Conservation (phyloP, 1,140 invertebrate genomes). For the Orchesella cincta region DNA sequence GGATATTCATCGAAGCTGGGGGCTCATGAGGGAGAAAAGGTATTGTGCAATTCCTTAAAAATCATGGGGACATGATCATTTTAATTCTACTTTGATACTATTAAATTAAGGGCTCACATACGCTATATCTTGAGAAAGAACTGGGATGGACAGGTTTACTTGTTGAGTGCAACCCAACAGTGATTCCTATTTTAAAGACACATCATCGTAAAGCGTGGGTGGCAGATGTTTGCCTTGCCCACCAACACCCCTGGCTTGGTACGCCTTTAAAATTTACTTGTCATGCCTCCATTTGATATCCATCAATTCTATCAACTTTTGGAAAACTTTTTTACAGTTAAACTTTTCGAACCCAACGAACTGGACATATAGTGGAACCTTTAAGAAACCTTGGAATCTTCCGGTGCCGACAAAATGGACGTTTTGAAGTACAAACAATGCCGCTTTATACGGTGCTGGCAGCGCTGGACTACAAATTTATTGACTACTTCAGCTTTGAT, state of each 20-base stretch:
- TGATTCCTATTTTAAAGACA: neutral
- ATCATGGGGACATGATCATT: neutral
- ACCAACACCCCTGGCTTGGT: constrained; percentile 28
- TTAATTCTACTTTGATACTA: too few relatives aligned
- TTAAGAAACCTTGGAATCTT: constrained; percentile 6
- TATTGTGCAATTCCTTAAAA: too few relatives aligned
- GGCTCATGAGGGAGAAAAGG: too few relatives aligned
- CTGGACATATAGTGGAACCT: constrained; percentile 4
- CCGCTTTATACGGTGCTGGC: neutral
- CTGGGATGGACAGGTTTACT: neutral
- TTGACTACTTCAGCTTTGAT: constrained; percentile 14
- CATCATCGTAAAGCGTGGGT: neutral
- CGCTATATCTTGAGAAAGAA: neutral
- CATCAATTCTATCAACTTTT: too few relatives aligned
- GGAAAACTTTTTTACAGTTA: neutral
- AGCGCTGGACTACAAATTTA: neutral
- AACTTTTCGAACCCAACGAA: constrained; percentile 9
- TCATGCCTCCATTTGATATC: too few relatives aligned
- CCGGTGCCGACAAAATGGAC: neutral
- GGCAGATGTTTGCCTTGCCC: neutral
- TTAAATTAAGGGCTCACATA: too few relatives aligned
- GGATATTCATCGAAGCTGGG: too few relatives aligned
- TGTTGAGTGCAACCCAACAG: neutral
- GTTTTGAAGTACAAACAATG: constrained; percentile 2
- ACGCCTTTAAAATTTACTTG: too few relatives aligned